phyloP scores from a whole-genome alignment of 1,140 invertebrate species.

The Ganaspis sp. region DNA sequence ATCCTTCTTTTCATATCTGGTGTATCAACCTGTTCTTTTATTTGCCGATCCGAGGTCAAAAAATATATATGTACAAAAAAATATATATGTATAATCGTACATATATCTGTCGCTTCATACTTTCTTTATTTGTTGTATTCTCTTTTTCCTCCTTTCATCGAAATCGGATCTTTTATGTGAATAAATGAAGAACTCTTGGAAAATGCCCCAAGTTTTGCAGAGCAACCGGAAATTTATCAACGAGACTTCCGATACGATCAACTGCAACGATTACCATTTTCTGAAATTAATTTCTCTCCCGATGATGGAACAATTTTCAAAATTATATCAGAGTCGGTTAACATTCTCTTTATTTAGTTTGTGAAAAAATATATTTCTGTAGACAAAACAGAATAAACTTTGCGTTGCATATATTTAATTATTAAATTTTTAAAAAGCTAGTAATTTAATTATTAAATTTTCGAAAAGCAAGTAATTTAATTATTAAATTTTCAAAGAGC shows the following conservation, averaged over 20 bases:
- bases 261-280: background rate
- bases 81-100: too few species aligned
- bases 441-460: too few species aligned
- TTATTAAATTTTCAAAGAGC: too few species aligned
- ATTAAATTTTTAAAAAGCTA: too few species aligned
- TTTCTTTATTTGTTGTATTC: background rate
- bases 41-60: background rate
- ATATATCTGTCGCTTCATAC: background rate
- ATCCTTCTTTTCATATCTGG: constrained; percentile 58
- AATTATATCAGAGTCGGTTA: background rate
- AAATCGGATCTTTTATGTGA: constrained; percentile 16
- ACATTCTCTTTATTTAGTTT: background rate
- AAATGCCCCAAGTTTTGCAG: background rate
- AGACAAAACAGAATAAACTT: too few species aligned
- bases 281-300: background rate
- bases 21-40: constrained; percentile 50
- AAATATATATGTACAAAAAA: background rate
- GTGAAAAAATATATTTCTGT: too few species aligned
- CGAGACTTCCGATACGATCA: background rate
- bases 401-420: too few species aligned
- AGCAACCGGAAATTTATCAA: background rate
- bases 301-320: background rate
- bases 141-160: background rate
- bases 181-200: constrained; percentile 2
- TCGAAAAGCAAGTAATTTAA: too few species aligned